These are phyloP conservation scores for Ethmia dodecea DNA, from an alignment of 2,888 invertebrate genomes.

Conservation along the genomic window DNA sequence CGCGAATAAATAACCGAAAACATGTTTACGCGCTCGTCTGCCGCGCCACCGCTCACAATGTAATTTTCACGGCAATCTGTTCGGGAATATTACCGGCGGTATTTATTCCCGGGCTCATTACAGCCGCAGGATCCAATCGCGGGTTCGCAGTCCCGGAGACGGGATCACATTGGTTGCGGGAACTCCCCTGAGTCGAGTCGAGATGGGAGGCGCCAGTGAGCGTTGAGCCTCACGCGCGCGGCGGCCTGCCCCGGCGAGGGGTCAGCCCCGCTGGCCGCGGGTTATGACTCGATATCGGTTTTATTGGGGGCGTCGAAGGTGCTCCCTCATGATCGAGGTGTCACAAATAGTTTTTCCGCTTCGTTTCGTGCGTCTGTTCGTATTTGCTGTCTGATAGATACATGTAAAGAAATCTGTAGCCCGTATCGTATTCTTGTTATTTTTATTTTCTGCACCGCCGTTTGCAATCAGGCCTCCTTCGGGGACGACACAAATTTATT, in stretches of 20 bases:
- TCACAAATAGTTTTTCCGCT: constrained; percentile 57
- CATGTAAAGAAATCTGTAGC: constrained; percentile 12
- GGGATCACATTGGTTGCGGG: constrained; percentile 47
- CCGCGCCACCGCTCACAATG: constrained; percentile 27
- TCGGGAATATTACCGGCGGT: constrained; percentile 45
- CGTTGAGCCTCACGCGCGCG: constrained; percentile 16
- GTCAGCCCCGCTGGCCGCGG: constrained; percentile 13
- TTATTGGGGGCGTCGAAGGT: constrained; percentile 49
- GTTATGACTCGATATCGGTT: constrained; percentile 57
- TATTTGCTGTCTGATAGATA: constrained; percentile 26
- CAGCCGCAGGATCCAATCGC: constrained; percentile 51
- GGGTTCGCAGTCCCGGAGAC: constrained; percentile 31
- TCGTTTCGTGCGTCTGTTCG: constrained; percentile 37
- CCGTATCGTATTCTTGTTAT: constrained; percentile 7
- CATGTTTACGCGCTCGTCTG: constrained; percentile 34
- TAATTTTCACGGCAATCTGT: constrained; percentile 49
- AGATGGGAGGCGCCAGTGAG: constrained; percentile 34
- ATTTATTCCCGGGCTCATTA: constrained; percentile 64
- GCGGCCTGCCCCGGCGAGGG: neutral
- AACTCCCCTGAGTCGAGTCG: constrained; percentile 48
- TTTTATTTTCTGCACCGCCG: neutral
- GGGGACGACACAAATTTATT: too few relatives aligned
- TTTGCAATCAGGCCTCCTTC: too few relatives aligned
- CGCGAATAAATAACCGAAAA: constrained; percentile 33
- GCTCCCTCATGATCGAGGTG: constrained; percentile 46